Evolutionary conservation across 2,797 vertebrate genomes (phyloP).

Genomic region (Peromyscus attwateri): DNA sequence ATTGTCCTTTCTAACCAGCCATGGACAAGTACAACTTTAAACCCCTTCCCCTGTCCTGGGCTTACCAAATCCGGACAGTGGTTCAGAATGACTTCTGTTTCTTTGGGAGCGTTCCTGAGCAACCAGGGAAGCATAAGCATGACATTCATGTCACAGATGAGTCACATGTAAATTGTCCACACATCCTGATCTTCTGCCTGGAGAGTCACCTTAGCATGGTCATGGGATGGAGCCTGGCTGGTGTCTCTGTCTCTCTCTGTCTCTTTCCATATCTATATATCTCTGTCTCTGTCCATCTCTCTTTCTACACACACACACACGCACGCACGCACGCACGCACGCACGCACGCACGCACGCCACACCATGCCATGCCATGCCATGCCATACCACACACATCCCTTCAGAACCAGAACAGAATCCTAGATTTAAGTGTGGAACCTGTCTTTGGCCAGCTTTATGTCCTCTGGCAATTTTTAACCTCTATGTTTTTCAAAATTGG

Average conservation of each 20-base stretch:
- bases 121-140: background rate
- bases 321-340: background rate
- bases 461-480: background rate
- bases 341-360: too few relatives aligned
- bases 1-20: background rate
- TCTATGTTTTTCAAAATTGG: background rate
- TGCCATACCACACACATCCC: background rate
- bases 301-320: background rate
- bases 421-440: background rate
- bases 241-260: fast-evolving
- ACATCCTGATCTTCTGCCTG: background rate
- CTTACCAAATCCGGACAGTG: background rate
- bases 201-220: background rate
- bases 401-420: background rate
- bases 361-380: too few relatives aligned
- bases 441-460: background rate
- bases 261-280: background rate
- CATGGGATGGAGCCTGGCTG: background rate
- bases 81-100: background rate
- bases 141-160: background rate
- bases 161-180: background rate
- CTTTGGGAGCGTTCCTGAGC: background rate
- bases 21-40: background rate
- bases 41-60: background rate
- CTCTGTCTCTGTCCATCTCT: background rate